These are phyloP conservation scores for Prietella phreatophila DNA, from an alignment of 2,113 vertebrate genomes.

Conservation along the genomic window DNA sequence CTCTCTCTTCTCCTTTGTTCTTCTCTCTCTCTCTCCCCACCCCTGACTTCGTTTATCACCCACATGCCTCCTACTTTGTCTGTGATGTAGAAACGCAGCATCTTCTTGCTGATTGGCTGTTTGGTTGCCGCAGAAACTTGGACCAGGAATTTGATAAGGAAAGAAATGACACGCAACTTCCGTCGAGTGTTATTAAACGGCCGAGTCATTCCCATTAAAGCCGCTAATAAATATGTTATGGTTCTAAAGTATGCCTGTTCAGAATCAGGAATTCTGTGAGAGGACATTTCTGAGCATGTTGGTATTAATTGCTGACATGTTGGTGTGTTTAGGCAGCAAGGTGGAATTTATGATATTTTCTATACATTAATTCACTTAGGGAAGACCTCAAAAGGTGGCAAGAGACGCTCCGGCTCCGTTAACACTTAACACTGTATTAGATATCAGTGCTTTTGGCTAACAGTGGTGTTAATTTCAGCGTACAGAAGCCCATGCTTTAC, in stretches of 20 bases:
- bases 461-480: background rate
- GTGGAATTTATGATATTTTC: background rate
- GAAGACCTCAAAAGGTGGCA: background rate
- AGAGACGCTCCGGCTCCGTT: background rate
- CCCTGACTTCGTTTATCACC: constrained; percentile 35
- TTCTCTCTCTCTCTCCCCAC: constrained; percentile 6
- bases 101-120: constrained; percentile 20
- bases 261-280: background rate
- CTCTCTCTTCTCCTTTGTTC: constrained; percentile 26
- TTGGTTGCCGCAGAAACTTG: constrained; percentile 42
- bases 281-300: background rate
- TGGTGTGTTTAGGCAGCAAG: background rate
- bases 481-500: background rate
- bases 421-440: background rate
- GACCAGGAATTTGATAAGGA: constrained; percentile 26
- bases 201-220: background rate
- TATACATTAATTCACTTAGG: background rate
- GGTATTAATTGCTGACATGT: background rate
- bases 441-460: background rate
- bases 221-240: background rate
- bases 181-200: background rate
- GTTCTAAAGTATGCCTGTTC: background rate
- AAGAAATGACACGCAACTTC: background rate
- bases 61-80: constrained; percentile 48
- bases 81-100: constrained; percentile 38